Evolutionary conservation across 2,113 vertebrate species (phyloP).

Genomic region (Vicugna pacos): DNA sequence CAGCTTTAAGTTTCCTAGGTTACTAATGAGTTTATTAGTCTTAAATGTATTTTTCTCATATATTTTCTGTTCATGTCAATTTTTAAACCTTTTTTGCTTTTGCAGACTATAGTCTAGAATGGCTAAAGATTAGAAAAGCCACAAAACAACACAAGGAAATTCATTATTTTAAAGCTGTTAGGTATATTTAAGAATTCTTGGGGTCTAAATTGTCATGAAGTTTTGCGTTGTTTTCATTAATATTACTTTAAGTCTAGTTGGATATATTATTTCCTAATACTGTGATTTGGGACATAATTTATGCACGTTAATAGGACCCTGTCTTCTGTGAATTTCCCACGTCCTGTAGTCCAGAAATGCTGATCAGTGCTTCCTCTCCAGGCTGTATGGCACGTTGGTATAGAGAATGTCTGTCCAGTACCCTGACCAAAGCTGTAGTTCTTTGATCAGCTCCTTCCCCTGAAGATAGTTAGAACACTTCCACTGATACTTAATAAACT

Average conservation of each 20-base stretch:
- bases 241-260: background rate
- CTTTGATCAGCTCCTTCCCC: background rate
- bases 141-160: background rate
- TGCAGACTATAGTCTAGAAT: background rate
- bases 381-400: background rate
- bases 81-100: background rate
- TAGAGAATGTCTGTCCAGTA: background rate
- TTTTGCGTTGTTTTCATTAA: background rate
- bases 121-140: slow-evolving; percentile 11
- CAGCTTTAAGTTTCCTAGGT: background rate
- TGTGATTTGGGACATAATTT: background rate
- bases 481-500: background rate
- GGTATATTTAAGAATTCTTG: slow-evolving; percentile 5
- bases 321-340: background rate
- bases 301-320: too few species aligned
- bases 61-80: background rate
- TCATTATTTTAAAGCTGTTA: background rate
- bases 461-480: background rate
- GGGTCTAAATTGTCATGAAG: background rate
- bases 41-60: background rate
- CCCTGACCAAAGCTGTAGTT: background rate
- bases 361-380: background rate
- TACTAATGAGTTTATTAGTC: background rate
- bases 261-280: background rate
- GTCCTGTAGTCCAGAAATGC: background rate